Conservation (phyloP, 2,113 vertebrate species). For the Ascaphus truei region DNA sequence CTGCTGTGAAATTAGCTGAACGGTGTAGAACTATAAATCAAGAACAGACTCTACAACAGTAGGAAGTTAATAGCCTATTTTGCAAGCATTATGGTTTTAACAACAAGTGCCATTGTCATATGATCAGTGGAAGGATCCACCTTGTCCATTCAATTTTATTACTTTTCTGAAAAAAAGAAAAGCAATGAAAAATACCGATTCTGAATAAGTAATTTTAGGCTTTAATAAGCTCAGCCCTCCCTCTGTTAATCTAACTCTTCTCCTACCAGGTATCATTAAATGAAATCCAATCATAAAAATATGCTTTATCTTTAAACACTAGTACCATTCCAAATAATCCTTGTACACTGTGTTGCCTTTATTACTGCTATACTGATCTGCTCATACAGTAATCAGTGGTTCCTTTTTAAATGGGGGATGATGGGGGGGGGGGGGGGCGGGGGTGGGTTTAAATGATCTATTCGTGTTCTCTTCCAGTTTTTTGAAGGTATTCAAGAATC, state of each 20-base stretch:
- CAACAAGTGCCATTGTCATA: not conserved
- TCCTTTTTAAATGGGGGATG: not conserved
- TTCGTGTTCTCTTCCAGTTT: not conserved
- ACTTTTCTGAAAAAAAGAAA: not conserved
- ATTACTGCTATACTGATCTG: not conserved
- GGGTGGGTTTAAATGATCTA: too few relatives aligned
- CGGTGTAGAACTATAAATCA: not conserved
- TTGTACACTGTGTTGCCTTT: not conserved
- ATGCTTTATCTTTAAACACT: slow-evolving; percentile 4
- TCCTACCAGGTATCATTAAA: not conserved
- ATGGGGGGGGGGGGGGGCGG: too few relatives aligned
- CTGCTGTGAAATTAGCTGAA: not conserved
- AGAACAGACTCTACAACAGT: not conserved
- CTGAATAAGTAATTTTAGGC: not conserved
- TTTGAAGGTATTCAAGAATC: too few relatives aligned
- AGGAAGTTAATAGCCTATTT: not conserved
- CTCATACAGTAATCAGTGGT: not conserved
- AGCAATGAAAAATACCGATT: not conserved
- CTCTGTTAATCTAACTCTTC: not conserved
- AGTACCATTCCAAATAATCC: not conserved
- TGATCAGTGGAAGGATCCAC: not conserved
- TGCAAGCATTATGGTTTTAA: not conserved
- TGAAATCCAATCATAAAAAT: not conserved
- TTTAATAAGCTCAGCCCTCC: slow-evolving; percentile 1
- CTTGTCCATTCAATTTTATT: not conserved